Percentiles rank a stretch among this genome's conserved stretches.
Evolutionary conservation across 1,140 invertebrate genomes (phyloP).

Genomic region (Rhagoletis pomonella): DNA sequence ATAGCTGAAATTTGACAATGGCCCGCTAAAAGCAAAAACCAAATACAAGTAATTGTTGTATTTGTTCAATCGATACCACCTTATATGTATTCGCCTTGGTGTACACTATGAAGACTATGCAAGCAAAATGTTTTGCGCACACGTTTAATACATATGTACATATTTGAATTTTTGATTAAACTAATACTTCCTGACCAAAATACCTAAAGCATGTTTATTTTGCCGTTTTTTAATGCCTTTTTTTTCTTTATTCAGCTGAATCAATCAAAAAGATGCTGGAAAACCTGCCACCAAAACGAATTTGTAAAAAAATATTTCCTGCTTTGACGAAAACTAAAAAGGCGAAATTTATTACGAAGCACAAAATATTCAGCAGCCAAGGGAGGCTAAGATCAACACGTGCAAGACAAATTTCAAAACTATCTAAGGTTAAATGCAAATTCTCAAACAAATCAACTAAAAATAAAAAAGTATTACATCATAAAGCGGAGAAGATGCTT

Average conservation of each 20-base stretch:
- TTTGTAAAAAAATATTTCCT: constrained; percentile 78
- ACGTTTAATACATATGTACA: no score
- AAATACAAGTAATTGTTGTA: no score
- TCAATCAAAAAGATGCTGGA: constrained; percentile 90
- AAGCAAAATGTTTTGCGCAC: no score
- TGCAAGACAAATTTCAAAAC: constrained; percentile 60
- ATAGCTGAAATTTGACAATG: no score
- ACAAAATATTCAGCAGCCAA: constrained; percentile 67
- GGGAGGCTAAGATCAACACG: constrained; percentile 63
- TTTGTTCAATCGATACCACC: no score
- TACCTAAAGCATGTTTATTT: no score
- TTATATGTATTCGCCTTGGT: no score
- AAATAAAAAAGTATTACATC: constrained; percentile 58
- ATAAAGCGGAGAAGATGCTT: constrained; percentile 53
- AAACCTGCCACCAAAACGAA: constrained; percentile 86
- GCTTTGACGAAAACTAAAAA: constrained; percentile 66
- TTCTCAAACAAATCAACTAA: constrained; percentile 53
- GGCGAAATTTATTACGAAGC: constrained; percentile 61
- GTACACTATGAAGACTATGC: no score
- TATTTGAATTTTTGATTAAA: no score
- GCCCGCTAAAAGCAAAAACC: no score
- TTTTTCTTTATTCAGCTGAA: constrained; percentile 80
- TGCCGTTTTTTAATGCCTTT: neutral
- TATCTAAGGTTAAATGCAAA: constrained; percentile 55
- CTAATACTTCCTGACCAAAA: no score